Evolutionary conservation across 2,888 invertebrate species (phyloP).

Genomic region (Polymixis flavicincta): DNA sequence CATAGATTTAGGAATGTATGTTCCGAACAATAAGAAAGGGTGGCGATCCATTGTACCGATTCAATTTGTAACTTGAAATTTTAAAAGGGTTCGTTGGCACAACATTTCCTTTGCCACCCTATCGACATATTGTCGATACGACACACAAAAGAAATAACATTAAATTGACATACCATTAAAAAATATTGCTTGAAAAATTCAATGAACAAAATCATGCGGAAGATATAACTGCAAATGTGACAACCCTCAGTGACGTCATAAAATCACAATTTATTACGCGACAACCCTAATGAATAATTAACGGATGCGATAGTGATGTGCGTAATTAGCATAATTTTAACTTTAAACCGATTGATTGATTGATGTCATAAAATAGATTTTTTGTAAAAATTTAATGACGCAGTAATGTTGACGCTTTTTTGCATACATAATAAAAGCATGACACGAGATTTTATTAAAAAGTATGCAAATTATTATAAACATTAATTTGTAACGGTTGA

Average conservation of each 20-base stretch:
- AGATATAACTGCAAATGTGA: slow-evolving; percentile 84
- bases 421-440: slow-evolving; percentile 76
- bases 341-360: slow-evolving; percentile 82
- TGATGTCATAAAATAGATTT: slow-evolving; percentile 83
- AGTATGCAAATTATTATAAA: slow-evolving; percentile 88
- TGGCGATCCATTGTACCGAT: slow-evolving; percentile 80
- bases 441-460: slow-evolving; percentile 86
- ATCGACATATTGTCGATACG: slow-evolving; percentile 89
- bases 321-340: slow-evolving; percentile 82
- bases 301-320: slow-evolving; percentile 67
- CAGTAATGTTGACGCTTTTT: slow-evolving; percentile 76
- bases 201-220: slow-evolving; percentile 82
- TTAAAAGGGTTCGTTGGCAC: slow-evolving; percentile 84
- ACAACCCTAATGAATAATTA: slow-evolving; percentile 85
- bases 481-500: slow-evolving; percentile 90
- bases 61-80: slow-evolving; percentile 89
- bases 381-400: slow-evolving; percentile 79
- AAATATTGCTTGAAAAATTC: slow-evolving; percentile 88
- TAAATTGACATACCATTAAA: slow-evolving; percentile 90
- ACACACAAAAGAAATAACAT: slow-evolving; percentile 86
- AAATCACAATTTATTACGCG: slow-evolving; percentile 79
- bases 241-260: slow-evolving; percentile 79
- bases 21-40: slow-evolving; percentile 75
- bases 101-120: slow-evolving; percentile 82
- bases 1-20: slow-evolving; percentile 75